Percentiles rank a stretch among this genome's conserved stretches.
Conservation (phyloP, 2,888 invertebrate genomes). For the Spodoptera littoralis region DNA sequence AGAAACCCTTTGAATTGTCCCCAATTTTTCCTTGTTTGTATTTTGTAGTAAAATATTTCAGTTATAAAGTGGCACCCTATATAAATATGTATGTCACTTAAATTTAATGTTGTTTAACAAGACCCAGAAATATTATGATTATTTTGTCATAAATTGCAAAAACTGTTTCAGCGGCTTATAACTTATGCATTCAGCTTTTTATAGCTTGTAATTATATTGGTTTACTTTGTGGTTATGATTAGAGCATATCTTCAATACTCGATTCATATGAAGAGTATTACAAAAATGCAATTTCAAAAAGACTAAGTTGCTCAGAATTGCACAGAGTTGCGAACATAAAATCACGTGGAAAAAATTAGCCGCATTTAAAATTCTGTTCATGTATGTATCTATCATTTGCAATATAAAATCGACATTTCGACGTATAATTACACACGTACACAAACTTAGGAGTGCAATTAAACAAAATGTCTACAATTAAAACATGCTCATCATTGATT, state of each 20-base stretch:
- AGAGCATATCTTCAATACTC: background rate
- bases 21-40: background rate
- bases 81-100: background rate
- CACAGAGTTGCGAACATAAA: slow-evolving; percentile 14
- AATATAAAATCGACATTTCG: slow-evolving; percentile 48
- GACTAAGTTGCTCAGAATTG: slow-evolving; percentile 1
- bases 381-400: slow-evolving; percentile 34
- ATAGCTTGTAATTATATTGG: background rate
- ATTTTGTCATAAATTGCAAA: slow-evolving; percentile 1
- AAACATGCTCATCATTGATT: slow-evolving; percentile 57
- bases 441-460: slow-evolving; percentile 41
- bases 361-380: slow-evolving; percentile 19
- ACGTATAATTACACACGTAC: slow-evolving; percentile 50
- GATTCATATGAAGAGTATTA: background rate
- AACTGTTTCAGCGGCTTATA: slow-evolving; percentile 10
- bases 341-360: slow-evolving; percentile 27
- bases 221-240: background rate
- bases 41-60: background rate
- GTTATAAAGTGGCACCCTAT: background rate
- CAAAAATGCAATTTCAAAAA: slow-evolving; percentile 8
- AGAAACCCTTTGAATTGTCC: background rate
- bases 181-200: background rate
- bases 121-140: background rate
- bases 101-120: background rate
- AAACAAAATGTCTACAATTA: slow-evolving; percentile 54